A percentile compares a stretch with the other conserved stretches of the same genome.
Conservation (phyloP, 2,888 invertebrate species). For the Dinocampus coccinellae region DNA sequence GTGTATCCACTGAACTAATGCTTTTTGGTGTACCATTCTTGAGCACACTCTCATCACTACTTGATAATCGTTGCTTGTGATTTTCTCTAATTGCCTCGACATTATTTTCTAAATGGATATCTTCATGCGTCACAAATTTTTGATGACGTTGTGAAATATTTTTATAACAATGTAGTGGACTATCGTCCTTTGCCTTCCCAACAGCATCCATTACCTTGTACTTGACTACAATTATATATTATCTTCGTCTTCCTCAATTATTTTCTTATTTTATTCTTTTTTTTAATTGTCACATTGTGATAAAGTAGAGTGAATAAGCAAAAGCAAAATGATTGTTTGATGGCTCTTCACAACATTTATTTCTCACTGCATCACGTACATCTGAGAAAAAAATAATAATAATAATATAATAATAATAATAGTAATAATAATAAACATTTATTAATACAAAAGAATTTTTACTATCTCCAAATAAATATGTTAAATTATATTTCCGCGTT, state of each 20-base stretch:
- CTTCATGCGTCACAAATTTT: constrained; percentile 44
- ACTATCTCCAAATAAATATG: neutral
- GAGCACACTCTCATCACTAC: constrained; percentile 58
- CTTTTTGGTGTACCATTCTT: constrained; percentile 56
- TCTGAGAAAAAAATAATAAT: neutral
- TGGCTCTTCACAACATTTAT: no score
- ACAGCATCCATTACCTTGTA: constrained; percentile 7
- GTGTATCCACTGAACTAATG: constrained; percentile 61
- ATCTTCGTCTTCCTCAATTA: neutral
- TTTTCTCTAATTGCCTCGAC: constrained; percentile 17
- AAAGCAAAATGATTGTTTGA: neutral
- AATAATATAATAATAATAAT: no score
- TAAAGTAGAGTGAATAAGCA: neutral
- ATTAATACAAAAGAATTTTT: neutral
- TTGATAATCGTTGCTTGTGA: constrained; percentile 52
- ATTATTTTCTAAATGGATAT: constrained; percentile 44
- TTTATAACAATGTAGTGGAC: constrained; percentile 52
- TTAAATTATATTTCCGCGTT: neutral
- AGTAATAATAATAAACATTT: no score
- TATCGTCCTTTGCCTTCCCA: constrained; percentile 38
- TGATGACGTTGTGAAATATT: constrained; percentile 52
- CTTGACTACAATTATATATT: neutral
- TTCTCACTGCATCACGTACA: neutral
- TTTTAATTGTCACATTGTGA: neutral
- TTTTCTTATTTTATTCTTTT: neutral